Conservation (phyloP, 1,140 invertebrate genomes). For the Dendroctonus valens region DNA sequence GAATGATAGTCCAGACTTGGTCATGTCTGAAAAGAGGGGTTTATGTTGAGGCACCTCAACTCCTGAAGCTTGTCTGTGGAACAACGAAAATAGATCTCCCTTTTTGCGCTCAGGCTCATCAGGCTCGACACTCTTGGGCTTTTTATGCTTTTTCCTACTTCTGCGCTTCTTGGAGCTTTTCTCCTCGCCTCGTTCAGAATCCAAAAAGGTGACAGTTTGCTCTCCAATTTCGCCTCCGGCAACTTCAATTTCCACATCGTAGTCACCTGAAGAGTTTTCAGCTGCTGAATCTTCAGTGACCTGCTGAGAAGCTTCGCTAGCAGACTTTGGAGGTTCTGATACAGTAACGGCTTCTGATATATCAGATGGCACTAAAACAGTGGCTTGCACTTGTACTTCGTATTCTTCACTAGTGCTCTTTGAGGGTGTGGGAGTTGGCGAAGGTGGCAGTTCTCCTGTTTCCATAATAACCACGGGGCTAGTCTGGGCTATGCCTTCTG, state of each 20-base stretch:
- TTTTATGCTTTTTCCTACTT: conserved; percentile 30
- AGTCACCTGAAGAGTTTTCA: conserved; percentile 38
- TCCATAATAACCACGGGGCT: conserved; percentile 46
- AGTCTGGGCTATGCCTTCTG: conserved; percentile 53
- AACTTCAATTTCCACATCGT: conserved; percentile 40
- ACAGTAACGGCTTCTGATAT: conserved; percentile 40
- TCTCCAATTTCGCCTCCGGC: conserved; percentile 38
- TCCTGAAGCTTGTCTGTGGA: conserved; percentile 36
- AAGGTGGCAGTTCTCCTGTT: conserved; percentile 32
- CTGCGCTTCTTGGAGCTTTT: conserved; percentile 25
- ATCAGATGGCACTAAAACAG: conserved; percentile 58
- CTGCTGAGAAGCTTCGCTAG: neutral
- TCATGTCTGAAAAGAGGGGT: conserved; percentile 41
- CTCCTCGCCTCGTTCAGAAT: conserved; percentile 33
- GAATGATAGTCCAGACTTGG: conserved; percentile 42
- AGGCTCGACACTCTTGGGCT: conserved; percentile 28
- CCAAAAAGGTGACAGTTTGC: conserved; percentile 31
- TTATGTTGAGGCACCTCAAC: conserved; percentile 35
- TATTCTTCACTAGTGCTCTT: conserved; percentile 58
- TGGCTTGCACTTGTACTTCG: conserved; percentile 62
- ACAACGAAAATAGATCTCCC: conserved; percentile 38
- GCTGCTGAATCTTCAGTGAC: conserved; percentile 9
- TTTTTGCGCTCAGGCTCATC: conserved; percentile 28
- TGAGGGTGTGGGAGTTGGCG: conserved; percentile 36
- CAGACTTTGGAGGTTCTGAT: conserved; percentile 5